A percentile compares a stretch with the other conserved stretches of the same genome.
These are phyloP conservation scores for Zosterops borbonicus DNA, from an alignment of 2,113 vertebrate species.

Conservation along the genomic window DNA sequence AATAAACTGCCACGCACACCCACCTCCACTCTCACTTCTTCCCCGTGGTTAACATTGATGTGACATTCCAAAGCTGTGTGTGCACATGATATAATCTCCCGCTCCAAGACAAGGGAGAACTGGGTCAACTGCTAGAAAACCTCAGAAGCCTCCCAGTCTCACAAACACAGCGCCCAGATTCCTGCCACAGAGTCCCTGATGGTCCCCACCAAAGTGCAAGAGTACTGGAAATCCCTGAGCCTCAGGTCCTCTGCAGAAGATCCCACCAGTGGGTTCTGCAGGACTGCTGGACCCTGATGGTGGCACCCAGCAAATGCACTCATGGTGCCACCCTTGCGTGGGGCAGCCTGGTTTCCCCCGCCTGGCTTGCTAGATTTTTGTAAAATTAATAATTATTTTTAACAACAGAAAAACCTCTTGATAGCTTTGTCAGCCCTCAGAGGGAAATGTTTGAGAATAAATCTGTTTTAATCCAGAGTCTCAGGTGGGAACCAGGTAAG, in stretches of 20 bases:
- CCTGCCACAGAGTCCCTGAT: background rate
- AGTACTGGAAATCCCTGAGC: background rate
- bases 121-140: background rate
- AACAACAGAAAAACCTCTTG: background rate
- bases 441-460: background rate
- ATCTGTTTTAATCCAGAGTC: background rate
- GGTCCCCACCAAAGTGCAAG: background rate
- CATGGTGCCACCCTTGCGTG: background rate
- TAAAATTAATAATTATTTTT: background rate
- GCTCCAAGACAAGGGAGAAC: background rate
- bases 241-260: background rate
- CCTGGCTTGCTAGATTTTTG: background rate
- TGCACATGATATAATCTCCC: background rate
- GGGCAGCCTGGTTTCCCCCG: background rate
- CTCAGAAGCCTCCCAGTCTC: background rate
- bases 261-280: background rate
- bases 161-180: background rate
- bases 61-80: background rate
- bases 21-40: background rate
- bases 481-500: background rate
- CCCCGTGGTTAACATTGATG: conserved; percentile 12
- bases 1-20: background rate
- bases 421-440: background rate
- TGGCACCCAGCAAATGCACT: background rate
- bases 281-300: background rate